Conservation (phyloP, 2,797 vertebrate genomes). For the Amphiprion clarkii region DNA sequence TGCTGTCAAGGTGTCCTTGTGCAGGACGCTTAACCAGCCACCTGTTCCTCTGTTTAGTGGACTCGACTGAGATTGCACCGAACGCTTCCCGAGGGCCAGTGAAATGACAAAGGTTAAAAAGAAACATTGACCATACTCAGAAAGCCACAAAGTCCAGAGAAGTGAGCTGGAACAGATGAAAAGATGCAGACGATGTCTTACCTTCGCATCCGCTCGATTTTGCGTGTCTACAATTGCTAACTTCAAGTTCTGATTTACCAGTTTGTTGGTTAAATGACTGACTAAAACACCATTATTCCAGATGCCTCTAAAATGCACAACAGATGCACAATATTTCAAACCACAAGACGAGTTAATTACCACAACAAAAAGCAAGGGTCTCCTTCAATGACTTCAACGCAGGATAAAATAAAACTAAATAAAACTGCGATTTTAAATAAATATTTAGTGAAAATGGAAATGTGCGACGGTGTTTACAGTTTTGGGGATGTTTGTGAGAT, state of each 20-base stretch:
- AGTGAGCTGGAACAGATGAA: constrained; percentile 15
- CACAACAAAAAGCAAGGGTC: neutral
- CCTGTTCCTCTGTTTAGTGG: constrained; percentile 44
- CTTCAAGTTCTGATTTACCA: neutral
- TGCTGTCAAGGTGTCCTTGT: constrained; percentile 70
- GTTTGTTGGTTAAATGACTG: constrained; percentile 3
- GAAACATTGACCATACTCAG: constrained; percentile 21
- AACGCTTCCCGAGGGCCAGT: constrained; percentile 24
- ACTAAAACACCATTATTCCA: constrained; percentile 10
- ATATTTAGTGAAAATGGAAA: constrained; percentile 40
- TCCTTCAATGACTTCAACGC: neutral
- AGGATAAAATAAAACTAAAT: constrained; percentile 1
- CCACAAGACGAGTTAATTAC: neutral
- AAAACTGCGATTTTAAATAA: constrained; percentile 42
- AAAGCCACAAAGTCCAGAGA: constrained; percentile 2
- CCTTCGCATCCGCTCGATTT: neutral
- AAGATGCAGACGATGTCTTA: neutral
- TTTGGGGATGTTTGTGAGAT: constrained; percentile 13
- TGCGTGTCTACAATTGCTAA: neutral
- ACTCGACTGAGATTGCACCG: constrained; percentile 36
- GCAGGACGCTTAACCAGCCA: constrained; percentile 46
- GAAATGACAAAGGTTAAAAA: constrained; percentile 55
- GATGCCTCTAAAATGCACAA: neutral
- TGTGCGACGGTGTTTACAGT: constrained; percentile 21
- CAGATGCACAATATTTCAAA: neutral